phyloP scores from a whole-genome alignment of 2,888 invertebrate genomes.

The Dryobota labecula region DNA sequence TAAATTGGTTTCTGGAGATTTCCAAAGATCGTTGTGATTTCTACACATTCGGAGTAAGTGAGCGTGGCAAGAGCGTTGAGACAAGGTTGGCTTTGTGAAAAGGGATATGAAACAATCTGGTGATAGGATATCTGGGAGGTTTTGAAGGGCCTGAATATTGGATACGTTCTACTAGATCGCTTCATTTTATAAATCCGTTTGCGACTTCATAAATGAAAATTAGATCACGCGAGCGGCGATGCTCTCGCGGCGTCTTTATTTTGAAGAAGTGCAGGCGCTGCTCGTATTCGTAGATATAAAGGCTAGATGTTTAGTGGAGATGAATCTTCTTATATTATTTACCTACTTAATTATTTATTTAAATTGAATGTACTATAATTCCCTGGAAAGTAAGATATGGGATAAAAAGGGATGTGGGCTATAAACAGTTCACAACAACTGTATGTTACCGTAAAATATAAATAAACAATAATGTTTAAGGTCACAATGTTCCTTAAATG shows the following conservation, averaged over 20 bases:
- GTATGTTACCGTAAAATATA: not conserved
- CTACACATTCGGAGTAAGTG: not conserved
- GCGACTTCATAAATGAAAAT: too few relatives aligned
- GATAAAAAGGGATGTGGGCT: too few relatives aligned
- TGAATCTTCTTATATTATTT: too few relatives aligned
- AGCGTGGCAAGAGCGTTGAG: too few relatives aligned
- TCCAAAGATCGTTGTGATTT: not conserved
- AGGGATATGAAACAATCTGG: not conserved
- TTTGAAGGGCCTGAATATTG: not conserved
- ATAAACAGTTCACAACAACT: too few relatives aligned
- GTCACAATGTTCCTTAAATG: not conserved
- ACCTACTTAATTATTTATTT: too few relatives aligned
- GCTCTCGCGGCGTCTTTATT: not conserved
- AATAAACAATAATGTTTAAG: not conserved
- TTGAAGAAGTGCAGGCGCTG: not conserved
- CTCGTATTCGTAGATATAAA: not conserved
- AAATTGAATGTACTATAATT: too few relatives aligned
- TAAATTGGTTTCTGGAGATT: not conserved
- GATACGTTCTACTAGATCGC: not conserved
- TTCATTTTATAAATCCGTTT: not conserved
- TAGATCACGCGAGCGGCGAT: not conserved
- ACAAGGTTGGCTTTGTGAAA: not conserved
- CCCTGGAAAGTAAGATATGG: too few relatives aligned
- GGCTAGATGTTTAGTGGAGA: not conserved
- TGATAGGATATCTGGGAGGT: not conserved